A percentile compares a stretch with the other conserved stretches of the same genome.
phyloP scores from a whole-genome alignment of 2,113 vertebrate genomes.

The Rana temporaria region DNA sequence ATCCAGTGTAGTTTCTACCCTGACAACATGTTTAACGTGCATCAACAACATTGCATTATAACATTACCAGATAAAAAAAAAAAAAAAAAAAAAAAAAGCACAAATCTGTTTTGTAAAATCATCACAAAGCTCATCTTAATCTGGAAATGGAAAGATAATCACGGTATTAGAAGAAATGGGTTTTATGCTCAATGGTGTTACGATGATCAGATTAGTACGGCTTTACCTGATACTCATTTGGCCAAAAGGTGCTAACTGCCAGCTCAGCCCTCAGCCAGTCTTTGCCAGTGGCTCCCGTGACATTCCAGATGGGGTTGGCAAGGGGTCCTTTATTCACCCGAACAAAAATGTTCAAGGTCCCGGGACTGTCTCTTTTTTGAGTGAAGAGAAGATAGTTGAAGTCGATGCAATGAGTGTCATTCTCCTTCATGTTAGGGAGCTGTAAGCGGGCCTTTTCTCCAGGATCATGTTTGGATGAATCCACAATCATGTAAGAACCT shows the following conservation, averaged over 20 bases:
- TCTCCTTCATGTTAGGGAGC: conserved; percentile 97
- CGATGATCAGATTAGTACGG: conserved; percentile 45
- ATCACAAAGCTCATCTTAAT: conserved; percentile 61
- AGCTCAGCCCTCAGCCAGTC: conserved; percentile 86
- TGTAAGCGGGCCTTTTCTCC: conserved; percentile 93
- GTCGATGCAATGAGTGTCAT: conserved; percentile 97
- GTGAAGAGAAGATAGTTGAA: conserved; percentile 94
- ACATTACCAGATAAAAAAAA: background rate
- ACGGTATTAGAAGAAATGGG: conserved; percentile 60
- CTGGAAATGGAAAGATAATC: conserved; percentile 66
- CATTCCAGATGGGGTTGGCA: conserved; percentile 97
- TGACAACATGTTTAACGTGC: too few species aligned
- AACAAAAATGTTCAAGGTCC: conserved; percentile 91
- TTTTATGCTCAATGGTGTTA: conserved; percentile 60
- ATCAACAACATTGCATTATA: conserved; percentile 8
- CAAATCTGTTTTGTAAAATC: conserved; percentile 21
- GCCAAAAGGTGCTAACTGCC: conserved; percentile 98
- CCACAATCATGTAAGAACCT: conserved; percentile 98
- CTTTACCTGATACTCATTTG: conserved; percentile 96
- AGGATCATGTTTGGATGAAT: conserved; percentile 87
- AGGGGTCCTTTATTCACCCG: conserved; percentile 94
- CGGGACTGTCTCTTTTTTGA: conserved; percentile 85
- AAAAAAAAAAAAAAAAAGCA: background rate
- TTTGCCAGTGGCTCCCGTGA: conserved; percentile 89
- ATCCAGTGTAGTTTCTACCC: too few species aligned